These are phyloP conservation scores for Telenomus remus DNA, from an alignment of 1,140 invertebrate species.

Conservation along the genomic window DNA sequence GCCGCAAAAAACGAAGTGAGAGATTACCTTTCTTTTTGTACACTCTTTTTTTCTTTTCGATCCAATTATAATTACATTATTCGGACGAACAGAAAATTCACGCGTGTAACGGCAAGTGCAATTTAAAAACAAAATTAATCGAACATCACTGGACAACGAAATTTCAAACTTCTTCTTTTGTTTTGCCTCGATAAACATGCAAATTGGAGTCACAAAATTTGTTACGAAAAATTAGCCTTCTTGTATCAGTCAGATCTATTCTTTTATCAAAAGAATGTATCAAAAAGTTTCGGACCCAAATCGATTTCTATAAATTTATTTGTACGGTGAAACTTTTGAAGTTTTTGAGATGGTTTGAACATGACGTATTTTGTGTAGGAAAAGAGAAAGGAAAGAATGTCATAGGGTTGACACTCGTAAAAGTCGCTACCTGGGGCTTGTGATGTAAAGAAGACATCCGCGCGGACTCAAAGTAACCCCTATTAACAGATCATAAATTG, in stretches of 20 bases:
- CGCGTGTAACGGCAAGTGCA: not conserved
- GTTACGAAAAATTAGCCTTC: too few relatives aligned
- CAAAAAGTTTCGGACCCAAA: too few relatives aligned
- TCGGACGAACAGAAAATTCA: slow-evolving; percentile 17
- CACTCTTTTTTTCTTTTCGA: slow-evolving; percentile 14
- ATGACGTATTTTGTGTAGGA: slow-evolving; percentile 20
- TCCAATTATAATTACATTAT: slow-evolving; percentile 42
- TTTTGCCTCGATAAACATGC: too few relatives aligned
- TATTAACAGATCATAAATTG: slow-evolving; percentile 63
- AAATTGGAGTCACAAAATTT: too few relatives aligned
- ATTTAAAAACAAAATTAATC: too few relatives aligned
- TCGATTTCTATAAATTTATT: too few relatives aligned
- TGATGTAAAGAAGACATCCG: slow-evolving; percentile 46
- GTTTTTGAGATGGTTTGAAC: slow-evolving; percentile 4
- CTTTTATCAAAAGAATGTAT: too few relatives aligned
- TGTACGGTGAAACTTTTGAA: not conserved
- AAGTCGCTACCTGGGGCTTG: slow-evolving; percentile 49
- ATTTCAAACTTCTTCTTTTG: too few relatives aligned
- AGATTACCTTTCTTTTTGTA: slow-evolving; percentile 5
- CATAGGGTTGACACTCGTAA: slow-evolving; percentile 45
- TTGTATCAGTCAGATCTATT: too few relatives aligned
- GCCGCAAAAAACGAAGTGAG: slow-evolving; percentile 15
- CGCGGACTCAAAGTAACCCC: slow-evolving; percentile 60
- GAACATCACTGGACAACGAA: too few relatives aligned
- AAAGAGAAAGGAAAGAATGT: slow-evolving; percentile 28